Evolutionary conservation across 1,140 invertebrate species (phyloP).

Genomic region (Drosophila ananassae): DNA sequence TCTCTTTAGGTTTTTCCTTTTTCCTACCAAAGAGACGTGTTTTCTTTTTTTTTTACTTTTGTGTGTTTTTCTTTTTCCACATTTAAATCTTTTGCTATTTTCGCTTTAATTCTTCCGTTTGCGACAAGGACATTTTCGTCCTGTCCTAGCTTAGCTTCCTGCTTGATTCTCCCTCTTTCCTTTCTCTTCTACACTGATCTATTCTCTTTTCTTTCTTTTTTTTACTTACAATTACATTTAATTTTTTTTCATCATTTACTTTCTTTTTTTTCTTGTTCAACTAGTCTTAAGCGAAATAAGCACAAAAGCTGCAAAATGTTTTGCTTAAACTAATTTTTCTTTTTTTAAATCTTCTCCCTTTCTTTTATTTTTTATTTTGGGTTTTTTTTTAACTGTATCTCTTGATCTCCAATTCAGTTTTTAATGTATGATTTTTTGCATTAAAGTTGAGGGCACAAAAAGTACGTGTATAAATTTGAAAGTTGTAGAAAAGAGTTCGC

Average conservation of each 20-base stretch:
- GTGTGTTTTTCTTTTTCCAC: conserved; percentile 40
- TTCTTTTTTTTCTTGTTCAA: conserved; percentile 65
- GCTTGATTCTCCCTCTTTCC: conserved; percentile 35
- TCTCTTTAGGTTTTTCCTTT: conserved; percentile 58
- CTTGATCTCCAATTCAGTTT: conserved; percentile 56
- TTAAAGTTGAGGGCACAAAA: conserved; percentile 72
- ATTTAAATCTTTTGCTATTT: conserved; percentile 72
- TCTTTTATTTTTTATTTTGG: conserved; percentile 23
- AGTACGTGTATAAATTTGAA: conserved; percentile 75
- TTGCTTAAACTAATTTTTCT: conserved; percentile 76
- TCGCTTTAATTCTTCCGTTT: conserved; percentile 43
- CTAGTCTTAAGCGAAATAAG: conserved; percentile 83
- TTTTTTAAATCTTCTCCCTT: conserved; percentile 25
- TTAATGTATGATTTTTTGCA: conserved; percentile 75
- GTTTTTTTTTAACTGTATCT: conserved; percentile 47
- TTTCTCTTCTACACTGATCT: conserved; percentile 43
- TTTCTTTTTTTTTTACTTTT: conserved; percentile 40
- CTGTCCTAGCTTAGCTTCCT: conserved; percentile 33
- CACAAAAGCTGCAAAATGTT: conserved; percentile 82
- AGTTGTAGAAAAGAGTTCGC: conserved; percentile 69
- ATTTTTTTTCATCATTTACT: conserved; percentile 56
- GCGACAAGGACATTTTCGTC: conserved; percentile 17
- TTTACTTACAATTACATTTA: conserved; percentile 71
- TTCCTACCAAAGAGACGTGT: conserved; percentile 63
- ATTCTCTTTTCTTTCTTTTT: conserved; percentile 42